Percentiles rank a stretch among this genome's conserved stretches.
phyloP scores from a whole-genome alignment of 2,888 invertebrate genomes.

The Tetragonula carbonaria region DNA sequence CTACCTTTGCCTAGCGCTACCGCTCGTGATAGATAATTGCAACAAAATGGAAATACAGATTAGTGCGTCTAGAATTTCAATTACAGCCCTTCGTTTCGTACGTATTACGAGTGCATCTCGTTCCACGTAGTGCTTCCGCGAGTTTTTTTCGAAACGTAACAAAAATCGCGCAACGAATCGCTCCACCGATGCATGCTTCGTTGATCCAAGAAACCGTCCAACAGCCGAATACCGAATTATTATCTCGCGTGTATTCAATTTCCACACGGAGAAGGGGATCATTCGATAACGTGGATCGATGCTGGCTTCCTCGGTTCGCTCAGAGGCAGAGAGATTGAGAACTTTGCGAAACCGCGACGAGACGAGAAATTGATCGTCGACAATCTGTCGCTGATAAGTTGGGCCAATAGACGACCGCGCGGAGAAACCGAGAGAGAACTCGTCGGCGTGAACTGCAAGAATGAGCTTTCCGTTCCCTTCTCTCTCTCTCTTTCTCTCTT shows the following conservation, averaged over 20 bases:
- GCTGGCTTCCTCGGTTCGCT: background rate
- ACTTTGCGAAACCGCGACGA: conserved; percentile 4
- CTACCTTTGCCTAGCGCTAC: background rate
- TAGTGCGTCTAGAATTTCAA: background rate
- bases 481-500: background rate
- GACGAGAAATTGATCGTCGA: conserved; percentile 27
- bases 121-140: background rate
- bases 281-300: background rate
- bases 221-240: background rate
- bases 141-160: background rate
- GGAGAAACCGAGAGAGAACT: background rate
- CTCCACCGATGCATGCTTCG: background rate
- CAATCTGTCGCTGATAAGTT: conserved; percentile 10
- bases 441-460: background rate
- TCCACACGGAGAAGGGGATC: background rate
- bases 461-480: background rate
- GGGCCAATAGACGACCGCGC: background rate
- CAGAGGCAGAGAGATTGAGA: background rate
- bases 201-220: background rate
- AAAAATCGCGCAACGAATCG: background rate
- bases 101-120: background rate
- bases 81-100: background rate
- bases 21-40: background rate
- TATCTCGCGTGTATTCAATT: background rate
- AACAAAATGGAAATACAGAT: background rate